Base-by-base conservation (phyloP, 1,140 invertebrate species). In the Drosophila parvula region DNA sequence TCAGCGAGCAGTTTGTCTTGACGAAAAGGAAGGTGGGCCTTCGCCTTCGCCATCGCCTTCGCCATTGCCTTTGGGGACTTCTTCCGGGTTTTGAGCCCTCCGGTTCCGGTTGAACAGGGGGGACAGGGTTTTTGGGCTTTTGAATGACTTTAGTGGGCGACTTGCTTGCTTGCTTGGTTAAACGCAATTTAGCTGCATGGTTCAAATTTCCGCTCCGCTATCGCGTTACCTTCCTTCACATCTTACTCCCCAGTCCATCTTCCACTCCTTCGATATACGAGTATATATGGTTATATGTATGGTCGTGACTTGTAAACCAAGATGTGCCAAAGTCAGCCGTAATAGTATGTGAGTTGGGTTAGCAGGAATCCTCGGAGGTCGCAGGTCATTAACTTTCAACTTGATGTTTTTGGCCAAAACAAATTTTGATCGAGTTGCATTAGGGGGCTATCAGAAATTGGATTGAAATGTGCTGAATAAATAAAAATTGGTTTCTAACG, bases 171-270 rank as follows among this genome's bases (percentile, higher is more conserved):
- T 78, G 65, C 84, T 83, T 88, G 79, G 84, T 82, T 86, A 79
- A 86, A 86, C 84, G 84, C 84, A 88, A 88, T 89, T 89, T 83
- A 82, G 83, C 64, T 86, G 76, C 79, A 88, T 83, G 77, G 79
- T 76, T 86, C 83, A 74, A 86, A 86, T 86, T 82, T 86, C 83
- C 83, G 79, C 48, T 43, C n/a, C 43, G 55, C 65, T 86, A 82
- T 86, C 79, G 67, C 64, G 41, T 82, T 88, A 77, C 82, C 34
- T 45, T 55, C 40, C 45, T 40, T 18, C 38, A 30, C 62, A 60
- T 71, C 64, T 69, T 12, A 41, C 27, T 18, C 32, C 32, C 36
- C 43, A 30, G 9, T 14, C 28, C 7, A 5, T 27, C 36, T 59
- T 18, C 50, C 34, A 22, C 16, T 22, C 18, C 16, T 32, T 2